Conservation (phyloP, 2,113 vertebrate genomes). For the Lanius collurio region DNA sequence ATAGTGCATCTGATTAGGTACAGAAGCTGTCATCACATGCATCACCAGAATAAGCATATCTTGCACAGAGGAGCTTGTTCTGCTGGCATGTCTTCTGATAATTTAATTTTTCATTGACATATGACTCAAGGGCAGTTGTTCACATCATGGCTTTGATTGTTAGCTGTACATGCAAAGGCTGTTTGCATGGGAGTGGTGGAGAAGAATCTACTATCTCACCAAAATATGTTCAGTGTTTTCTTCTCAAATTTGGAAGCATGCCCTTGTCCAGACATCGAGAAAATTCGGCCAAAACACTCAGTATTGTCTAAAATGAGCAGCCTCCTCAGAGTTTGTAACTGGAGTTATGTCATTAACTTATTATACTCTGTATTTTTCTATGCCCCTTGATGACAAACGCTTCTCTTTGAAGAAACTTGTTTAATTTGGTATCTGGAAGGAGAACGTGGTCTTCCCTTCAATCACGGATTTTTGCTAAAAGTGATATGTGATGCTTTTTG, state of each 20-base stretch:
- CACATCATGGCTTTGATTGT: not conserved
- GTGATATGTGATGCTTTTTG: not conserved
- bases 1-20: not conserved
- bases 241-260: not conserved
- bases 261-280: not conserved
- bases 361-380: not conserved
- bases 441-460: not conserved
- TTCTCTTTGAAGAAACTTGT: not conserved
- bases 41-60: not conserved
- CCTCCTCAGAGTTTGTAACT: not conserved
- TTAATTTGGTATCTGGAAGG: not conserved
- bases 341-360: not conserved
- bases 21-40: not conserved
- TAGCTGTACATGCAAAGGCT: not conserved
- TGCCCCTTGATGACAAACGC: not conserved
- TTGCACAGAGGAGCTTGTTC: not conserved
- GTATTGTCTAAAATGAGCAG: not conserved
- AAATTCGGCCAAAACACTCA: not conserved
- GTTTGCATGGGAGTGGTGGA: not conserved
- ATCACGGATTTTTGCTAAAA: not conserved
- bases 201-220: not conserved
- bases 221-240: not conserved
- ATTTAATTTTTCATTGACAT: not conserved
- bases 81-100: not conserved
- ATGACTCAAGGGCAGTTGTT: not conserved